Evolutionary conservation across 2,888 invertebrate species (phyloP).

Genomic region (Clanis bilineata): DNA sequence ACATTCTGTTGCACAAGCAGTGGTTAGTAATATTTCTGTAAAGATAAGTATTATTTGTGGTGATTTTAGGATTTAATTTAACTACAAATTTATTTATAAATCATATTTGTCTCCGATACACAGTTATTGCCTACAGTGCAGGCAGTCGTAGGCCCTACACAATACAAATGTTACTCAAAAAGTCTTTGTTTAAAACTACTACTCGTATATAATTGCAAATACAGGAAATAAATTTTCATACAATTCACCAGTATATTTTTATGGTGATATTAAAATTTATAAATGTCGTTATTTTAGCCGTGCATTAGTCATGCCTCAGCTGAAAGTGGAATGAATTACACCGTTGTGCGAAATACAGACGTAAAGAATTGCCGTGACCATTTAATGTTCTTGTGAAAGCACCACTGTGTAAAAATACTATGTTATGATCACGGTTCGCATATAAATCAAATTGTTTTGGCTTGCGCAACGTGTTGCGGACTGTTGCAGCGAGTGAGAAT

Average conservation of each 20-base stretch:
- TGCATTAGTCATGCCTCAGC: conserved; percentile 14
- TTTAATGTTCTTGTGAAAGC: conserved; percentile 16
- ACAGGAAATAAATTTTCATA: background rate
- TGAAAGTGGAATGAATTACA: conserved; percentile 9
- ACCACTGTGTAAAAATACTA: conserved; percentile 7
- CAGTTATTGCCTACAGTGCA: too few relatives aligned
- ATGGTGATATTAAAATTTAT: background rate
- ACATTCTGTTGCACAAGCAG: too few relatives aligned
- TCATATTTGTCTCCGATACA: too few relatives aligned
- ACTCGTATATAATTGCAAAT: background rate
- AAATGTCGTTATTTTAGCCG: background rate
- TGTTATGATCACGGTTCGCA: conserved; percentile 17
- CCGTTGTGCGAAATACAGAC: conserved; percentile 7
- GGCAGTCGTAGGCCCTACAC: too few relatives aligned
- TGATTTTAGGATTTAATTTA: too few relatives aligned
- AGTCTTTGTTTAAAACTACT: background rate
- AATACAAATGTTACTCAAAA: background rate
- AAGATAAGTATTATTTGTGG: too few relatives aligned
- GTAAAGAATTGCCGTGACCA: conserved; percentile 15
- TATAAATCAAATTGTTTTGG: conserved; percentile 17
- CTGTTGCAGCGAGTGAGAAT: background rate
- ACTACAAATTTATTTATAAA: too few relatives aligned
- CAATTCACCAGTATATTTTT: background rate
- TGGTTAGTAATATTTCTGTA: too few relatives aligned
- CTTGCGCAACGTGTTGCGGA: conserved; percentile 12